These are phyloP conservation scores for Tinamus major DNA, from an alignment of 2,797 vertebrate genomes.

Conservation along the genomic window DNA sequence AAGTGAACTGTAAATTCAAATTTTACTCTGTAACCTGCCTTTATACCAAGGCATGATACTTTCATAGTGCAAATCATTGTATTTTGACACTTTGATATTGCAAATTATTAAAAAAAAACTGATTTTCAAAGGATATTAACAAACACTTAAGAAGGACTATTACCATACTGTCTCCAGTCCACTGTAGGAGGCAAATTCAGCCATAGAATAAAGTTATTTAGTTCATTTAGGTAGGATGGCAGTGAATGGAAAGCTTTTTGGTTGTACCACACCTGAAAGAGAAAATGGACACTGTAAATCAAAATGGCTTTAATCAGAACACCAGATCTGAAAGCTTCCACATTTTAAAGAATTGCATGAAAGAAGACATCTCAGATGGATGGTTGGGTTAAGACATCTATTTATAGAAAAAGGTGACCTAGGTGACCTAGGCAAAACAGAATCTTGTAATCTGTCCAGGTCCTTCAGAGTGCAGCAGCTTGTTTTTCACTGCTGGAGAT, in stretches of 20 bases:
- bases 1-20: neutral
- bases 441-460: neutral
- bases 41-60: neutral
- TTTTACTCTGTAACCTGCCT: neutral
- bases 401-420: neutral
- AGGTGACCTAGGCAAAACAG: neutral
- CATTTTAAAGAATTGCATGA: neutral
- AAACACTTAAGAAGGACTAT: neutral
- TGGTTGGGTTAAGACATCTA: neutral
- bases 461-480: neutral
- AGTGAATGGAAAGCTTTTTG: conserved; percentile 78
- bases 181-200: conserved; percentile 64
- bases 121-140: neutral
- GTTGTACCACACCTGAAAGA: conserved; percentile 81
- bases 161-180: conserved; percentile 78
- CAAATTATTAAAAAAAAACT: neutral
- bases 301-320: neutral
- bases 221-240: conserved; percentile 78
- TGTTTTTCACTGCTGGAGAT: neutral
- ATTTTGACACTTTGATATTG: neutral
- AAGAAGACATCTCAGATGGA: neutral
- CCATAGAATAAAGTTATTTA: conserved; percentile 82
- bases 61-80: neutral
- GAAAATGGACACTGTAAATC: neutral
- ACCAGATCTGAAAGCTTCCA: neutral